Conservation (phyloP, 2,113 vertebrate species). For the Eulemur macaco region DNA sequence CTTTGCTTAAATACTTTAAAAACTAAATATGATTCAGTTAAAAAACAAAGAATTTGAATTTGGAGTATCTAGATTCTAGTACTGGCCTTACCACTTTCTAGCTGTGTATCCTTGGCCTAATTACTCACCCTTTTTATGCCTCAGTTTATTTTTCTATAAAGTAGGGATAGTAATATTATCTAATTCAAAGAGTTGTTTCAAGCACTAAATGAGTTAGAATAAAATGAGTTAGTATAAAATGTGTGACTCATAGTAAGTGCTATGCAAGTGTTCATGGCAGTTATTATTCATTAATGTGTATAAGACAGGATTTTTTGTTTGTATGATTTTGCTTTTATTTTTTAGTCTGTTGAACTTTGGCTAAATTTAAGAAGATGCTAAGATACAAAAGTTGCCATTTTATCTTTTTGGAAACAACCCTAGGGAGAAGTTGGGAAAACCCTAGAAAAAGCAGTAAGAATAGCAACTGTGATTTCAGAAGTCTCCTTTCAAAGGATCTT, state of each 20-base stretch:
- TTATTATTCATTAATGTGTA: neutral
- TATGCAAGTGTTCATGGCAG: neutral
- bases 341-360: neutral
- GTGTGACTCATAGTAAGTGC: neutral
- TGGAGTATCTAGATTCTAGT: neutral
- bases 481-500: neutral
- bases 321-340: neutral
- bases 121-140: neutral
- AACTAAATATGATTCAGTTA: neutral
- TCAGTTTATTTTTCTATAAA: neutral
- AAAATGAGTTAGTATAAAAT: neutral
- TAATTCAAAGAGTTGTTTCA: neutral
- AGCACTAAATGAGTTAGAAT: neutral
- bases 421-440: neutral
- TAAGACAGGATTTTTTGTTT: neutral
- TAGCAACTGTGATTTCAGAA: neutral
- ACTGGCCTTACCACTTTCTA: neutral
- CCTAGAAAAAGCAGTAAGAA: neutral
- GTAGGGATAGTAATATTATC: neutral
- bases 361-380: neutral
- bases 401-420: neutral
- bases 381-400: neutral
- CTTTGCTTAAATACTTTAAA: neutral
- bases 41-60: neutral
- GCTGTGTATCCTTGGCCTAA: neutral